These are phyloP conservation scores for Eudasyphora cyanicolor DNA, from an alignment of 2,888 invertebrate species.

Conservation along the genomic window DNA sequence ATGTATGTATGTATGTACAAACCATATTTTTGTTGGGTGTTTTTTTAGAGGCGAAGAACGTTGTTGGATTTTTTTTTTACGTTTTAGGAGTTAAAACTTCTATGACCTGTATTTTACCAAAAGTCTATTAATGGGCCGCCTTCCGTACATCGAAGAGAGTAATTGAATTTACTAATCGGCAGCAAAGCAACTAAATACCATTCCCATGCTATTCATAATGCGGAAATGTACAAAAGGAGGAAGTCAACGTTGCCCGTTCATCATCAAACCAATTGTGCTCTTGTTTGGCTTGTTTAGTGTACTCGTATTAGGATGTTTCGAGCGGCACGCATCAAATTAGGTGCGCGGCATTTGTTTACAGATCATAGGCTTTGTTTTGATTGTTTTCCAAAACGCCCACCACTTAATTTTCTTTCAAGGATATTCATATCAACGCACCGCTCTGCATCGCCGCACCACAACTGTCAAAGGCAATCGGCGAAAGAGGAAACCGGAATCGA, in stretches of 20 bases:
- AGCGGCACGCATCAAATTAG: constrained; percentile 69
- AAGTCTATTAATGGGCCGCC: no score
- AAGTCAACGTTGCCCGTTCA: constrained; percentile 23
- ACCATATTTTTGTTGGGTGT: no score
- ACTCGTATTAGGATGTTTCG: constrained; percentile 4
- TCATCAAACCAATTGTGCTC: constrained; percentile 67
- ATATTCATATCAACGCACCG: constrained; percentile 33
- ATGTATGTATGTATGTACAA: no score
- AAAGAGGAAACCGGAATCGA: constrained; percentile 27
- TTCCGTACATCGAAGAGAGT: no score
- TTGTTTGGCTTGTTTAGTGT: constrained; percentile 64
- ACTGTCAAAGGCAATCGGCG: constrained; percentile 56
- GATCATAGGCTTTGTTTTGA: constrained; percentile 66
- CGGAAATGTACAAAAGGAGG: constrained; percentile 54
- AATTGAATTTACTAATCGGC: no score
- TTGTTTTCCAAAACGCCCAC: constrained; percentile 69
- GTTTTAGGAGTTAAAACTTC: no score
- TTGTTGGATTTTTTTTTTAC: no score
- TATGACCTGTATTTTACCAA: no score
- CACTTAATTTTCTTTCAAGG: constrained; percentile 67
- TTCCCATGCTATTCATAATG: constrained; percentile 37
- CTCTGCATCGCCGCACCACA: background rate
- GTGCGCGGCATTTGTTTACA: constrained; percentile 50
- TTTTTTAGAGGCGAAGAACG: no score
- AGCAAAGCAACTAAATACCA: no score